These are phyloP conservation scores for Eulithis testata DNA, from an alignment of 2,888 invertebrate genomes.

Conservation along the genomic window DNA sequence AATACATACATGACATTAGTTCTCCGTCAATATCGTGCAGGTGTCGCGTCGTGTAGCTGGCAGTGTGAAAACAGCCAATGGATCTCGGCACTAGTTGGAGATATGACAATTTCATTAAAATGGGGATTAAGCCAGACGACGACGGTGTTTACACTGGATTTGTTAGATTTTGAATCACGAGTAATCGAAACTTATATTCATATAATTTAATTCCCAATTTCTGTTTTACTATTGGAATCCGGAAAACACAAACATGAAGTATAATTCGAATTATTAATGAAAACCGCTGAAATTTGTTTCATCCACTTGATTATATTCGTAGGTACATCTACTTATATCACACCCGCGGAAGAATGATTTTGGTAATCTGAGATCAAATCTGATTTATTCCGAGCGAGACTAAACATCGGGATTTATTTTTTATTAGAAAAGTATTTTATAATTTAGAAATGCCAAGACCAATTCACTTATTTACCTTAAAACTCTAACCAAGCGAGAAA, in stretches of 20 bases:
- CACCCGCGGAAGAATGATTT: no score
- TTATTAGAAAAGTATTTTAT: no score
- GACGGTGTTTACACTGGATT: conserved; percentile 66
- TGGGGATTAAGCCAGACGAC: conserved; percentile 42
- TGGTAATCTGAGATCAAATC: no score
- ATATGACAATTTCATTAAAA: conserved; percentile 42
- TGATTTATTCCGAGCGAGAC: no score
- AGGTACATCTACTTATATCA: no score
- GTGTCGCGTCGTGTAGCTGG: no score
- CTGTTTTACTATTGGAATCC: conserved; percentile 47
- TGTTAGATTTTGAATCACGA: conserved; percentile 51
- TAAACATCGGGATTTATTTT: no score
- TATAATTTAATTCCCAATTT: conserved; percentile 62
- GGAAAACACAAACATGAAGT: conserved; percentile 72
- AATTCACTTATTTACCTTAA: no score
- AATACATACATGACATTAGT: no score
- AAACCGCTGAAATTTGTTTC: conserved; percentile 43
- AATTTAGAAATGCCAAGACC: no score
- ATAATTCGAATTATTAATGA: conserved; percentile 74
- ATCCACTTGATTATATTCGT: neutral
- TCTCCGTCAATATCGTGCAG: no score
- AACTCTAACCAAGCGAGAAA: neutral
- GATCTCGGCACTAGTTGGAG: conserved; percentile 9
- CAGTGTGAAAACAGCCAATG: neutral
- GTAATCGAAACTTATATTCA: conserved; percentile 65